These are phyloP conservation scores for Vicugna pacos DNA, from an alignment of 2,113 vertebrate species.

Conservation along the genomic window DNA sequence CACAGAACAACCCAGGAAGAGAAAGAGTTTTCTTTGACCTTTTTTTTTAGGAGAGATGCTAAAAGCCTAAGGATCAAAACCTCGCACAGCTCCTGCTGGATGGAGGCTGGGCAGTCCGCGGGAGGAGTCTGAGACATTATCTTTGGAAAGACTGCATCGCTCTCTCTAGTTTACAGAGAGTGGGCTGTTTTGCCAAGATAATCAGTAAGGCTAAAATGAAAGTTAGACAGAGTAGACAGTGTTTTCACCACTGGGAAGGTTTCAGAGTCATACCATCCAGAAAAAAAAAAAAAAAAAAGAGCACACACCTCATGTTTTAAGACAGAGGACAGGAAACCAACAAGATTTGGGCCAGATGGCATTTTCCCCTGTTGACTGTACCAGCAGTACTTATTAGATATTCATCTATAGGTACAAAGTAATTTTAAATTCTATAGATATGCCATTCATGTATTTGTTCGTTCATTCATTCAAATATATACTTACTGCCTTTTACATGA, in stretches of 20 bases:
- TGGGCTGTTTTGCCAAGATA: constrained; percentile 53
- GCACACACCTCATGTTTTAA: constrained; percentile 5
- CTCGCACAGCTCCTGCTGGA: not conserved
- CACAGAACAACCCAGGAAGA: not conserved
- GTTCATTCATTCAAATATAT: not conserved
- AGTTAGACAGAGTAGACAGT: constrained; percentile 31
- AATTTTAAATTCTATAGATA: not conserved
- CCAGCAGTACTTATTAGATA: not conserved
- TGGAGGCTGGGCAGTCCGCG: not conserved
- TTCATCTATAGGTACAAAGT: not conserved
- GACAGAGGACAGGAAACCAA: not conserved
- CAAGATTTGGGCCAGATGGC: not conserved
- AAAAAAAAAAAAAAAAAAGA: not conserved
- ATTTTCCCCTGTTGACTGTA: not conserved
- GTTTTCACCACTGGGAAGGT: not conserved
- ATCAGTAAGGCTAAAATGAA: constrained; percentile 20
- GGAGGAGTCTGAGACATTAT: not conserved
- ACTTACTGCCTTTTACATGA: not conserved
- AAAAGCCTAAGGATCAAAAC: not conserved
- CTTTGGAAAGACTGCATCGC: not conserved
- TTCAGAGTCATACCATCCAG: not conserved
- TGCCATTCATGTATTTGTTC: not conserved
- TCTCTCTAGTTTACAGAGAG: not conserved
- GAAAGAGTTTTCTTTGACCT: constrained; percentile 14
- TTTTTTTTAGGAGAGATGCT: not conserved